These are phyloP conservation scores for Lanius collurio DNA, from an alignment of 2,113 vertebrate genomes.

Conservation along the genomic window DNA sequence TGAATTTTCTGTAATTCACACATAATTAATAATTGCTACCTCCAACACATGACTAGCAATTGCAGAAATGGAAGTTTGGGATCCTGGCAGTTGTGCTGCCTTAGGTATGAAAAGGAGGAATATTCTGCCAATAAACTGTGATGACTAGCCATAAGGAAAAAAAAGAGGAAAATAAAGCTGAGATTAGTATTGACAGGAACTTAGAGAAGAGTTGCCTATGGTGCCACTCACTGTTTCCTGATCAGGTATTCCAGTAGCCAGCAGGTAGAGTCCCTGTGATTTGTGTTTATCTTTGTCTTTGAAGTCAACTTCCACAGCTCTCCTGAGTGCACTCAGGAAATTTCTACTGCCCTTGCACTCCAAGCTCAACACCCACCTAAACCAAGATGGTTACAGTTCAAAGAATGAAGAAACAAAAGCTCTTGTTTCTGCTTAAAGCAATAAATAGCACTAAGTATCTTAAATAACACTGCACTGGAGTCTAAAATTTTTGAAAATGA, in stretches of 20 bases:
- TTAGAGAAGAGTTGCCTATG: not conserved
- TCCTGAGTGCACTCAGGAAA: slow-evolving; percentile 73
- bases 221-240: slow-evolving; percentile 76
- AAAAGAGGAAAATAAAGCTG: not conserved
- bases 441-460: not conserved
- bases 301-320: slow-evolving; percentile 74
- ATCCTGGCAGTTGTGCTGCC: not conserved
- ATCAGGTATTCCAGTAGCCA: slow-evolving; percentile 82
- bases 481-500: not conserved
- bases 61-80: not conserved
- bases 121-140: not conserved
- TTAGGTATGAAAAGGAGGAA: not conserved
- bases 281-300: slow-evolving; percentile 64
- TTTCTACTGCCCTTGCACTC: slow-evolving; percentile 78
- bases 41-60: not conserved
- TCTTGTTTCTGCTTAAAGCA: not conserved
- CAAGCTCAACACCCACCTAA: slow-evolving; percentile 78
- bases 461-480: not conserved
- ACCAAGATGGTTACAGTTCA: not conserved
- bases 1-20: not conserved
- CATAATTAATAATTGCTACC: not conserved
- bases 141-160: not conserved
- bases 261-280: slow-evolving; percentile 79
- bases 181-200: not conserved
- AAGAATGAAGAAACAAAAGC: not conserved